phyloP scores from a whole-genome alignment of 2,113 vertebrate genomes.

The Sapayoa aenigma region DNA sequence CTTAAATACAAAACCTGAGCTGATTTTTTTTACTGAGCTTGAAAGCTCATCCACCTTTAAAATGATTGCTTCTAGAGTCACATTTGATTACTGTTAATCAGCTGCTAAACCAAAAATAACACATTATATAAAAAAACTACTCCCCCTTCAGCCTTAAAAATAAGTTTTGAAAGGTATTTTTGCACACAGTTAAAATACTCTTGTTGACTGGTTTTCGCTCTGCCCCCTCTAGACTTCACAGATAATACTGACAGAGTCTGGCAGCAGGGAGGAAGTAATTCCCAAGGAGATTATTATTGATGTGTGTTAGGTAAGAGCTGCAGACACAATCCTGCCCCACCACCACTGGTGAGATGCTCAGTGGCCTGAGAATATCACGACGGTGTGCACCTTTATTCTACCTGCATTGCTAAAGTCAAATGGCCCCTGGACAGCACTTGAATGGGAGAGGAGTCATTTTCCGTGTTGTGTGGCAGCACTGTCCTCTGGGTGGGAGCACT shows the following conservation, averaged over 20 bases:
- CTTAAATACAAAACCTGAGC: background rate
- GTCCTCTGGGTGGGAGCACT: background rate
- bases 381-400: background rate
- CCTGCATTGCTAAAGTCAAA: background rate
- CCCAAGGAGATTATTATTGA: background rate
- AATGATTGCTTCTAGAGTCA: background rate
- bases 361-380: background rate
- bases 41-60: background rate
- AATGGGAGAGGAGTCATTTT: background rate
- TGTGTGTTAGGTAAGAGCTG: background rate
- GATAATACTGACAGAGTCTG: background rate
- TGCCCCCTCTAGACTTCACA: background rate
- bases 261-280: background rate
- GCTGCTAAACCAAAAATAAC: background rate
- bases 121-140: background rate
- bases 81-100: background rate
- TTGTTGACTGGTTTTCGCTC: background rate
- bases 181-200: background rate
- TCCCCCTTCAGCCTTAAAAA: background rate
- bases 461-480: background rate
- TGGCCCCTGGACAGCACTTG: fast-evolving
- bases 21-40: background rate
- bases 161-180: background rate
- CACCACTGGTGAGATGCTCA: background rate
- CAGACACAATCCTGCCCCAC: background rate